Evolutionary conservation across 64 coral and sea anemone genomes (phyloP).

Genomic region (Montipora sp.): DNA sequence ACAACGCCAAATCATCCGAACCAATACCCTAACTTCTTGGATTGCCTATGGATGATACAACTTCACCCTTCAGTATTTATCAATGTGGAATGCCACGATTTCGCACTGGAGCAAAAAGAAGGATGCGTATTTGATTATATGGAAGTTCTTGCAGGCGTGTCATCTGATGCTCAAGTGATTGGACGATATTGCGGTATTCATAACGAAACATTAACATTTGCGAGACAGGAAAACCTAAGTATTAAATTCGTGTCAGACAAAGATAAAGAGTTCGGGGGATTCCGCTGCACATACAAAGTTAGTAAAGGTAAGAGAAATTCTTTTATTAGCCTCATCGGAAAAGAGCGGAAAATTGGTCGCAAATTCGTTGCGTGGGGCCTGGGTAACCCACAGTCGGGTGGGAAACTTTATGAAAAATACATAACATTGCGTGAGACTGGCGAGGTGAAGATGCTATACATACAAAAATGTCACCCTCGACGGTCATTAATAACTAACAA

Average conservation of each 20-base stretch:
- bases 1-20: constrained; percentile 8
- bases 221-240: constrained; percentile 11
- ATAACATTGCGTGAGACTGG: too few species aligned
- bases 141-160: constrained; percentile 8
- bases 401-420: too few species aligned
- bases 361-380: too few species aligned
- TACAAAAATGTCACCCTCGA: too few species aligned
- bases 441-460: too few species aligned
- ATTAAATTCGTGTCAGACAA: background rate
- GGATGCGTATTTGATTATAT: constrained; percentile 15
- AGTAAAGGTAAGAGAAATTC: background rate
- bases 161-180: background rate
- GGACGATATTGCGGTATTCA: constrained; percentile 16
- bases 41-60: constrained; percentile 21
- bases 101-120: constrained; percentile 17
- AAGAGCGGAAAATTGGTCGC: too few species aligned
- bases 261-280: constrained; percentile 34
- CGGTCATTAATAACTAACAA: too few species aligned
- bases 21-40: constrained; percentile 6
- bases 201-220: constrained; percentile 1
- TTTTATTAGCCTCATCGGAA: background rate
- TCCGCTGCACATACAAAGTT: constrained; percentile 5
- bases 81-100: constrained; percentile 17
- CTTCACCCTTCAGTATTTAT: constrained; percentile 24
- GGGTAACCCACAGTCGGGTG: too few species aligned